Evolutionary conservation across 2,113 vertebrate species (phyloP).

Genomic region (Petaurus breviceps): DNA sequence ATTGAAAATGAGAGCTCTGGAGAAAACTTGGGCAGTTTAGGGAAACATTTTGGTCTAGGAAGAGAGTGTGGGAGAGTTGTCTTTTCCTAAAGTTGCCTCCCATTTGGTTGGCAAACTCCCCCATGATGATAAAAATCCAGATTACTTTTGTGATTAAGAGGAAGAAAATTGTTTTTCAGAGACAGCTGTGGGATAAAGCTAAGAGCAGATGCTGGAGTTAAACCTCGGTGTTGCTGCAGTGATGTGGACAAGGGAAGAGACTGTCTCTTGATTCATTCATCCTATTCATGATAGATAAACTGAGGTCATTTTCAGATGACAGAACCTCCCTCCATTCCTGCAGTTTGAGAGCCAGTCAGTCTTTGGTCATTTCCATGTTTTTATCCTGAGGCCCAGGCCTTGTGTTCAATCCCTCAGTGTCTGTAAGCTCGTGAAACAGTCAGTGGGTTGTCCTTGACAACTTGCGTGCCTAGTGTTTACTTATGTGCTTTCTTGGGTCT

Average conservation of each 20-base stretch:
- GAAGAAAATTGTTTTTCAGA: background rate
- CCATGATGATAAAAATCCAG: background rate
- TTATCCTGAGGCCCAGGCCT: background rate
- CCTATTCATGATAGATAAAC: background rate
- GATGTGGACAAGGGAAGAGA: background rate
- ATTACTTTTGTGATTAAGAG: background rate
- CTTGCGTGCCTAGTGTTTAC: slow-evolving; percentile 37
- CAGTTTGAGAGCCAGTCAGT: background rate
- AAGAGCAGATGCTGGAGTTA: background rate
- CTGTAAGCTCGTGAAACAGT: slow-evolving; percentile 9
- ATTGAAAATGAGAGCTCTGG: background rate
- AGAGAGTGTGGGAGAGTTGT: background rate
- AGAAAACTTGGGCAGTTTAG: background rate
- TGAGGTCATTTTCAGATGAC: too few species aligned
- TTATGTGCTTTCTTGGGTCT: slow-evolving; percentile 65
- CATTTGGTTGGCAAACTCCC: background rate
- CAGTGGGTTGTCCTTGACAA: slow-evolving; percentile 31
- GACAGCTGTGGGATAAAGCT: background rate
- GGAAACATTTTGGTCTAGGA: background rate
- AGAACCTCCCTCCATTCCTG: background rate
- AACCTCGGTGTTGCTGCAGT: background rate
- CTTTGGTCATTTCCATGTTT: background rate
- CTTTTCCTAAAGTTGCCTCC: background rate
- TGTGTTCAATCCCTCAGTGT: background rate
- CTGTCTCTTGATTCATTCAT: background rate